These are phyloP conservation scores for Hirtodrosophila histrioides DNA, from an alignment of 2,888 invertebrate species.

Conservation along the genomic window DNA sequence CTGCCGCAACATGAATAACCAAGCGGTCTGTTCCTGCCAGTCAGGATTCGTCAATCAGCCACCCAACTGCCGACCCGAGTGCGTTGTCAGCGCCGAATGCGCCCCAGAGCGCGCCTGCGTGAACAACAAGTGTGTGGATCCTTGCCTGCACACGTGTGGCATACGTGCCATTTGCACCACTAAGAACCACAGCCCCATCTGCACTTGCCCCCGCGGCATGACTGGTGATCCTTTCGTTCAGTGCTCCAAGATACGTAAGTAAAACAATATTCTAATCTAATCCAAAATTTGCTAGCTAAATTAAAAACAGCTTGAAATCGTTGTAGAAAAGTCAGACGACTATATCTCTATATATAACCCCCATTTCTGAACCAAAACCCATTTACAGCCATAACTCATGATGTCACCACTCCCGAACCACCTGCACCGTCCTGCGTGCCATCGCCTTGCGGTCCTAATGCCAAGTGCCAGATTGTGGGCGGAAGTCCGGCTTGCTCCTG, in stretches of 20 bases:
- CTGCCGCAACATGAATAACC: conserved; percentile 91
- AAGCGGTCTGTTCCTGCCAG: conserved; percentile 93
- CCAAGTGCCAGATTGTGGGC: conserved; percentile 90
- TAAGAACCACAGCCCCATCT: conserved; percentile 94
- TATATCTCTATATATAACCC: no score
- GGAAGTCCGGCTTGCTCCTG: conserved; percentile 92
- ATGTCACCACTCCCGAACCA: conserved; percentile 75
- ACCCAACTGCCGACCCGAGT: conserved; percentile 93
- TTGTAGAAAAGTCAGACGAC: no score
- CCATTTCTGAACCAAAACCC: no score
- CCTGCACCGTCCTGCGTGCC: conserved; percentile 91
- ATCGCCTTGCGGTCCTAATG: conserved; percentile 93
- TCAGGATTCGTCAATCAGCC: conserved; percentile 92
- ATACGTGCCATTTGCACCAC: conserved; percentile 92
- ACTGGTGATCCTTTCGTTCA: conserved; percentile 94
- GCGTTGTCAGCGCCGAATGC: conserved; percentile 94
- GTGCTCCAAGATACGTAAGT: conserved; percentile 86
- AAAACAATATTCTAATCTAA: no score
- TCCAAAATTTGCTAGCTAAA: no score
- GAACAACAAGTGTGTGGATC: conserved; percentile 93
- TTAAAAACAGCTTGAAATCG: no score
- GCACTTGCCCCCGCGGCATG: conserved; percentile 92
- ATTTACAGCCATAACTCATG: conserved; percentile 52
- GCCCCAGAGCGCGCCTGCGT: conserved; percentile 92
- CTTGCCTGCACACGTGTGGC: conserved; percentile 95